A percentile compares a stretch with the other conserved stretches of the same genome.
phyloP scores from a whole-genome alignment of 2,797 vertebrate species.

The Picus viridis region DNA sequence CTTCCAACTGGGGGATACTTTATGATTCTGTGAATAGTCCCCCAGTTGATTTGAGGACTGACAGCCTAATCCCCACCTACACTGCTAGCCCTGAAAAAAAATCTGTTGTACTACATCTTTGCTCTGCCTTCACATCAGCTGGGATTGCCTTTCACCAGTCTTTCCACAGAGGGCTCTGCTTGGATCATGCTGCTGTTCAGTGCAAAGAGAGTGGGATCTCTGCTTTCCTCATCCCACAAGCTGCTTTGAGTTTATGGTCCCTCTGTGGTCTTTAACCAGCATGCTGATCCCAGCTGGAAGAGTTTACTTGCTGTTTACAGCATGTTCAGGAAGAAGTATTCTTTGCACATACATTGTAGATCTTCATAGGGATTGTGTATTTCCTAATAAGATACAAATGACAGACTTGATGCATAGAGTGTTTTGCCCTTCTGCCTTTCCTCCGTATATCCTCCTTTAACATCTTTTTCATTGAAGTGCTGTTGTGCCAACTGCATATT shows the following conservation, averaged over 20 bases:
- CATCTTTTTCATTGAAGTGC: background rate
- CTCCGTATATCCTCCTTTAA: background rate
- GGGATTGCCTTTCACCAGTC: background rate
- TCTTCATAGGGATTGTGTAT: background rate
- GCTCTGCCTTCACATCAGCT: background rate
- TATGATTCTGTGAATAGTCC: background rate
- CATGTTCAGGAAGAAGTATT: background rate
- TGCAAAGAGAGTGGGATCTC: background rate
- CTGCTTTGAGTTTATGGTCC: background rate
- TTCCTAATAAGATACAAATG: background rate
- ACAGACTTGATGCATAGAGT: background rate
- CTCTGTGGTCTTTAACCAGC: background rate
- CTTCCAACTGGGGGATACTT: background rate
- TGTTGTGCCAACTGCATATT: background rate
- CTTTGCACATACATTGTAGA: background rate
- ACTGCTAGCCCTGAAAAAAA: background rate
- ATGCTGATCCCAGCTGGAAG: background rate
- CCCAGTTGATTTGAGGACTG: background rate
- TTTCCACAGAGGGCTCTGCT: background rate
- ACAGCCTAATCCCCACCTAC: background rate
- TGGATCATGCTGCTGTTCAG: background rate
- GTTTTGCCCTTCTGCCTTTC: background rate
- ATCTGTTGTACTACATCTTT: background rate
- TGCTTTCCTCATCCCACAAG: background rate
- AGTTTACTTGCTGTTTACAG: constrained; percentile 33